Evolutionary conservation across 1,140 invertebrate genomes (phyloP), one percentile per base, ranked within the genome.

Genomic region (Tachypleus tridentatus): DNA sequence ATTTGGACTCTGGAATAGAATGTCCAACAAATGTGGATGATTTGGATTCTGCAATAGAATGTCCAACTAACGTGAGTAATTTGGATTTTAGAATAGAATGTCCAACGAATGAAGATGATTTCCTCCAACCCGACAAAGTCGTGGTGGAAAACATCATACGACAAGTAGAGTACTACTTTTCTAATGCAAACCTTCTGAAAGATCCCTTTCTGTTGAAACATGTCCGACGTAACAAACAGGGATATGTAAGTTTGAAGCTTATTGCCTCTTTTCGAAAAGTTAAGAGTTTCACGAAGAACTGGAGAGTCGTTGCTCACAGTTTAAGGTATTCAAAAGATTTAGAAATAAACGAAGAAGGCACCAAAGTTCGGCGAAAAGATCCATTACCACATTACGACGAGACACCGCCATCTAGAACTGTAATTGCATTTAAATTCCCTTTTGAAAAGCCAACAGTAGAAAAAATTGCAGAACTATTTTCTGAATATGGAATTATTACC

Each of bases 121-220:
- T 64, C 11, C 49, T 58, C 10, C 5, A 7, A 7, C 67, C 67
- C 3, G 48, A 54, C 57, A 59, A 68, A n/a, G 60, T 57, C 3
- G 4, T 68, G 49, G 49, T 49, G 0, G 51, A 56, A 7, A 68
- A 66, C 58, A 70, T 63, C 63, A 71, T 89, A 51, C 80, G 85
- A 53, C 89, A 92, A 75, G 90, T 93, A 4, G 91, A 93, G 78
- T 93, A 89, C 75, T 95, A 96, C 77, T 96, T 97, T 76, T 93
- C 91, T 63, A 91, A 97, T 75, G 89, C 87, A 48, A 93, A 93
- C 74, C 91, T 97, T 64, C 84, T 90, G 3, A 96, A 95, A 76
- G 93, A 97, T 74, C 91, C 92, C 3, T 97, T 97, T 76, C 78
- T 97, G 4, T 76, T 97, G 49, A 97, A 97, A 76, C 93, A 97